A percentile compares a stretch with the other conserved stretches of the same genome.
Evolutionary conservation across 2,797 vertebrate species (phyloP).

Genomic region (Anguilla anguilla): DNA sequence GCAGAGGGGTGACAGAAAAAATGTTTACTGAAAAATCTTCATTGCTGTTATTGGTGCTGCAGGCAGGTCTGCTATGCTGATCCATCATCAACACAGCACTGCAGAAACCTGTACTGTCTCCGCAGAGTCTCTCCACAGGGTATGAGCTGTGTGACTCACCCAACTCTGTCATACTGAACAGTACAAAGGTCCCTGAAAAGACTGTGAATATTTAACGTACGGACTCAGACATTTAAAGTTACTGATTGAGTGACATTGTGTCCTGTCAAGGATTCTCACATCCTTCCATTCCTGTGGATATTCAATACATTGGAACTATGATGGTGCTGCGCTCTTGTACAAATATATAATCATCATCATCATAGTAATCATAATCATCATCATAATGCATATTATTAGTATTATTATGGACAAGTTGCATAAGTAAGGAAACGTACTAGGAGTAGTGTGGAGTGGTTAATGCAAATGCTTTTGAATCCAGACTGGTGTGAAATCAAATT

Average conservation of each 20-base stretch:
- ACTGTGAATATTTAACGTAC: constrained; percentile 28
- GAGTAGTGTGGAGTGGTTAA: not conserved
- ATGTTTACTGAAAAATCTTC: constrained; percentile 68
- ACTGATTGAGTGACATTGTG: constrained; percentile 21
- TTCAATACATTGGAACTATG: not conserved
- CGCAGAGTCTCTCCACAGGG: too few species aligned
- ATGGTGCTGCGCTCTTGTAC: not conserved
- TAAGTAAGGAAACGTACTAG: too few species aligned
- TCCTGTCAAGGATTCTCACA: not conserved
- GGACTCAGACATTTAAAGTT: not conserved
- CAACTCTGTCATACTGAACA: not conserved
- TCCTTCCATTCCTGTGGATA: not conserved
- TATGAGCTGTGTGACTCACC: not conserved
- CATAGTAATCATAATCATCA: not conserved
- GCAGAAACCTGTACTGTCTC: not conserved
- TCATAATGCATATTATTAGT: not conserved
- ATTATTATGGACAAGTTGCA: not conserved
- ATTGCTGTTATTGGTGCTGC: constrained; percentile 21
- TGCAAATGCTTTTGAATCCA: not conserved
- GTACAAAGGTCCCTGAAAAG: not conserved
- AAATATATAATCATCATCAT: not conserved
- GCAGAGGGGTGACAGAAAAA: constrained; percentile 63
- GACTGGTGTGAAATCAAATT: not conserved
- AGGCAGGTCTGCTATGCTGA: not conserved
- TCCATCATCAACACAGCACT: constrained; percentile 4